Base-by-base conservation (phyloP, 2,888 invertebrate genomes). In the Troides oblongomaculatus region DNA sequence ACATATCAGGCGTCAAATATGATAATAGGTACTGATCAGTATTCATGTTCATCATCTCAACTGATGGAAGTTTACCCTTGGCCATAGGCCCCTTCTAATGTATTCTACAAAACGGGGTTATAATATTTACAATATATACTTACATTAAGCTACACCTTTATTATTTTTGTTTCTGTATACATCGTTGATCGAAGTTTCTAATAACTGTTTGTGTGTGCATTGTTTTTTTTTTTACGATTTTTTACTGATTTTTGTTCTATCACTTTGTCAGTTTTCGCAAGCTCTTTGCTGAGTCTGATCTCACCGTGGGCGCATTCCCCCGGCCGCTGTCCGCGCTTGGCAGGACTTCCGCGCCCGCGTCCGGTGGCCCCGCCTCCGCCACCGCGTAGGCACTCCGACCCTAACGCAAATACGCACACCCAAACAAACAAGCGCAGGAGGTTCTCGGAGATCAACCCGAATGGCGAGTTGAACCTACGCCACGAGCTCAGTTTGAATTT, bases 201-300 rank as follows among this genome's bases (percentile, higher is more conserved):
- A n/a, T 53, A 18, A n/a, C n/a, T 53, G 18, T 53, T 53, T n/a
- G 53, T 53, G 53, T n/a, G 4, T 18, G 18, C 17, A 50, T 50
- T 18, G 17, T 18, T 50, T 2, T 18, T 43, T 3, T 23, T 58
- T 23, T 14, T 25, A n/a, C 10, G 7, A 12, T 58, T 58, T 23
- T 58, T 23, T 23, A 58, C n/a, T 58, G 14, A 58, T 23, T 21
- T 23, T 7, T 23, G 25, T 25, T 23, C 12, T 23, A 58, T 25
- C 25, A 14, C 14, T 58, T 58, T 21, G 66, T 50, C 92, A 97
- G 97, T 94, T 97, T 97, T 95, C 96, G 97, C 87, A 97, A 97
- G 93, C 94, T 97, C 88, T 97, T 97, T 94, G 96, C 96, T 88
- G 97, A 97, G 89, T 94, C 94, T 89, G 94, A 94, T 89, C 93